A percentile compares a stretch with the other conserved stretches of the same genome.
These are phyloP conservation scores for Otocyon megalotis DNA, from an alignment of 2,113 vertebrate species.

Conservation along the genomic window DNA sequence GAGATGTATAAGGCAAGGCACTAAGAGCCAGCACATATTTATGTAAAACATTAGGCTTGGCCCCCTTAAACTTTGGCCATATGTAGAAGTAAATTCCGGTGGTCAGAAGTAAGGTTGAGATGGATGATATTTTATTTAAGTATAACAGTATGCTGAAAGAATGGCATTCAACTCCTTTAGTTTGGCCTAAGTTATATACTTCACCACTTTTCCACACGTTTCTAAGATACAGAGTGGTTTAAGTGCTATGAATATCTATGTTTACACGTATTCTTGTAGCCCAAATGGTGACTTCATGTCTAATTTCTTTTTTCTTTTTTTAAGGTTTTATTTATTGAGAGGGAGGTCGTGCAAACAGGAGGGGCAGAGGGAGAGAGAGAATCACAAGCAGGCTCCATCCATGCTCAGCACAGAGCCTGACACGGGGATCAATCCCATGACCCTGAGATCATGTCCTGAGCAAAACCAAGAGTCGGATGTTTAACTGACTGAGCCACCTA, in stretches of 20 bases:
- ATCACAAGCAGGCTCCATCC: neutral
- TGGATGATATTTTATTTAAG: conserved; percentile 32
- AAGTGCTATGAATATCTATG: neutral
- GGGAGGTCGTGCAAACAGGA: neutral
- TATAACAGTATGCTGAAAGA: neutral
- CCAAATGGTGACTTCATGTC: neutral
- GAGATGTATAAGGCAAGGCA: neutral
- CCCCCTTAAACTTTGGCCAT: conserved; percentile 12
- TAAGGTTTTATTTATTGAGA: neutral
- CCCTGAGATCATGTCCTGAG: neutral
- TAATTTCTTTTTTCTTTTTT: neutral
- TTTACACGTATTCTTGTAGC: neutral
- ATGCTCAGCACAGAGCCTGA: neutral
- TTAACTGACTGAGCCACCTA: neutral
- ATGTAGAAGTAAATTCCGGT: conserved; percentile 22
- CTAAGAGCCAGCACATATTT: conserved; percentile 18
- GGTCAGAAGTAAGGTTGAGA: neutral
- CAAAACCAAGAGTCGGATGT: neutral
- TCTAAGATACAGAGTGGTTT: neutral
- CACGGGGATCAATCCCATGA: neutral
- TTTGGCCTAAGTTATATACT: neutral
- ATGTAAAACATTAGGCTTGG: conserved; percentile 20
- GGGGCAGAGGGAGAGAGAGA: neutral
- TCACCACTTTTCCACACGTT: neutral
- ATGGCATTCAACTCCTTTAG: neutral